Evolutionary conservation across 2,797 vertebrate species (phyloP).

Genomic region (Okamejei kenojei): DNA sequence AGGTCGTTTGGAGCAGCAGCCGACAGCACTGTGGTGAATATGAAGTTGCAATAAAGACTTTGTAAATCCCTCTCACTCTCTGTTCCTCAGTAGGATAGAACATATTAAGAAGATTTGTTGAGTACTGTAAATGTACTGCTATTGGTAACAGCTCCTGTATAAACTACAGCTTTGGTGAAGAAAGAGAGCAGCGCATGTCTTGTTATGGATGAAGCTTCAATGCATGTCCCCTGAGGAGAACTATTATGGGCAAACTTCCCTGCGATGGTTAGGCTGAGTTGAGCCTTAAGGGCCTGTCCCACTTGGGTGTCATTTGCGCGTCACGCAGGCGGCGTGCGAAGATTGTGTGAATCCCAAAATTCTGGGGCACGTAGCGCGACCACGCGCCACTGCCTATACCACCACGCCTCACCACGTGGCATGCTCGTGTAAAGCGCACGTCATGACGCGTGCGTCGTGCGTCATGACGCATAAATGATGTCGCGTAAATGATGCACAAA

Average conservation of each 20-base stretch:
- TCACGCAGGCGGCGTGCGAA: no score
- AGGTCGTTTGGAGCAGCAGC: background rate
- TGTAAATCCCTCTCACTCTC: background rate
- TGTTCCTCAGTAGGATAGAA: background rate
- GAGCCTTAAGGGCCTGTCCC: background rate
- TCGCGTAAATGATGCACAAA: no score
- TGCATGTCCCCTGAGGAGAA: background rate
- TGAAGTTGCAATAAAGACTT: background rate
- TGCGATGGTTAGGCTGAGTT: background rate
- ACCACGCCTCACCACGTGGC: no score
- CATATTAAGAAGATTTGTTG: constrained; percentile 6
- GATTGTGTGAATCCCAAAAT: no score
- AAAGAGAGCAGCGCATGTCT: background rate
- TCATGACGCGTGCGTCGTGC: no score
- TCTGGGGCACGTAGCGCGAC: no score
- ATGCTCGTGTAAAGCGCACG: no score
- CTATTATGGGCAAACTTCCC: background rate
- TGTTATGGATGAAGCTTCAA: background rate
- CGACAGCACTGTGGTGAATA: background rate
- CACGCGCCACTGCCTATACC: no score
- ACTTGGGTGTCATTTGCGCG: no score
- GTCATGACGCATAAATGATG: no score
- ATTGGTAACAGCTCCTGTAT: background rate
- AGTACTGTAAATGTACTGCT: background rate
- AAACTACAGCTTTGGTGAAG: background rate